Conservation (phyloP, 1,140 invertebrate genomes). For the Nasonia vitripennis region DNA sequence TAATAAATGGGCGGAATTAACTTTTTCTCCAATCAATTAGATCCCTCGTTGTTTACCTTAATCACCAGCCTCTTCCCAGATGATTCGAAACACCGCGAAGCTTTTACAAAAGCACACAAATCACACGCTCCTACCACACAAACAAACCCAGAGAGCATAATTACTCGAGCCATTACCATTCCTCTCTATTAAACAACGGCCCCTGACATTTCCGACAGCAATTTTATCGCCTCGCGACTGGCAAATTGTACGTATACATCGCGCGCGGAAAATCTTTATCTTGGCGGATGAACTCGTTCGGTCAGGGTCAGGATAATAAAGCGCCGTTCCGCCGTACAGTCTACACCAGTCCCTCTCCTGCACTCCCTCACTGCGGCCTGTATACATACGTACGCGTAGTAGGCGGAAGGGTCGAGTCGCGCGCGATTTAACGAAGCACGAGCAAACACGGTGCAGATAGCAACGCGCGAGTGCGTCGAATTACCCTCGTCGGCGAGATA, state of each 20-base stretch:
- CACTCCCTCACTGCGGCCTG: too few species aligned
- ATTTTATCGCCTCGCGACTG: not conserved
- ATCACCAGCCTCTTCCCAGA: too few species aligned
- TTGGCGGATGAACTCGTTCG: not conserved
- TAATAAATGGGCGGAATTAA: too few species aligned
- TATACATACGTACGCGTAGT: not conserved
- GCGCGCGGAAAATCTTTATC: not conserved
- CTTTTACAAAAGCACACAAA: too few species aligned
- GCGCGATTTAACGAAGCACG: not conserved
- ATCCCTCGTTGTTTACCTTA: too few species aligned
- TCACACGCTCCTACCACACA: too few species aligned
- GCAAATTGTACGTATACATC: not conserved
- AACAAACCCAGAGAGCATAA: not conserved
- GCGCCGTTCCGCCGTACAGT: too few species aligned
- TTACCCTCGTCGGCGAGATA: not conserved
- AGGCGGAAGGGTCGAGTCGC: not conserved
- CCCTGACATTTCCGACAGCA: not conserved
- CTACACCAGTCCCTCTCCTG: not conserved
- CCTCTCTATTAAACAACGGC: not conserved
- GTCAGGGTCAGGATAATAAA: slow-evolving; percentile 1
- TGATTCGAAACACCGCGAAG: too few species aligned
- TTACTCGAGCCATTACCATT: not conserved
- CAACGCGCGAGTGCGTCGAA: not conserved
- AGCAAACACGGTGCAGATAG: not conserved
- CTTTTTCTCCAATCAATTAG: too few species aligned